Conservation (phyloP, 2,113 vertebrate species). For the Esox niger region DNA sequence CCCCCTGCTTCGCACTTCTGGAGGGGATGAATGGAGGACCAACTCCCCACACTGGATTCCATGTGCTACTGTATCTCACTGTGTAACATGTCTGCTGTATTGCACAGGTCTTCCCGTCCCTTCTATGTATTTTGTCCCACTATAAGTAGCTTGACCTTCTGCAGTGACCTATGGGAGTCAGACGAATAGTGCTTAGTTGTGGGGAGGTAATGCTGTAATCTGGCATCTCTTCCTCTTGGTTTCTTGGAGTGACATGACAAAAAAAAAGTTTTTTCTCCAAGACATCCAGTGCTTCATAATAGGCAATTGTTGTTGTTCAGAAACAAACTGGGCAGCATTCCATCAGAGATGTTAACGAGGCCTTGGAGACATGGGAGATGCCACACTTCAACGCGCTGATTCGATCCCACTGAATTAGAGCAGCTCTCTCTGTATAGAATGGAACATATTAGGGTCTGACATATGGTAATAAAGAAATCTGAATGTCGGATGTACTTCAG, state of each 20-base stretch:
- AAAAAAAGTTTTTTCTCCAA: constrained; percentile 8
- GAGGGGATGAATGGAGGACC: too few species aligned
- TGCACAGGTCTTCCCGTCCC: too few species aligned
- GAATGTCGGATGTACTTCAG: too few species aligned
- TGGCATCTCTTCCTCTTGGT: constrained; percentile 11
- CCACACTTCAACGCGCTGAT: not conserved
- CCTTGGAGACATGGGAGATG: constrained; percentile 8
- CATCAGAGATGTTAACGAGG: not conserved
- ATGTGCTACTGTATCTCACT: too few species aligned
- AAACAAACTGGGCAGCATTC: constrained; percentile 27
- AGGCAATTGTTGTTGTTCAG: constrained; percentile 25
- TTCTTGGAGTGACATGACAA: constrained; percentile 13
- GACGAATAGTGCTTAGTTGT: constrained; percentile 5
- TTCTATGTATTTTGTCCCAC: not conserved
- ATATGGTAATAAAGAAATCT: not conserved
- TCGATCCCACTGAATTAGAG: not conserved
- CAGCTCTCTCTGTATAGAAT: not conserved
- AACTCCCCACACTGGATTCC: too few species aligned
- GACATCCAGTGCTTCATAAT: constrained; percentile 16
- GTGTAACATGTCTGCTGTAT: not conserved
- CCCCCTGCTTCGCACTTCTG: not conserved
- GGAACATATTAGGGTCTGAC: not conserved
- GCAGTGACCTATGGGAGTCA: constrained; percentile 2
- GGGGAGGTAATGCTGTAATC: not conserved
- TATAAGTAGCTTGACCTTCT: not conserved